Evolutionary conservation across 1,140 invertebrate genomes (phyloP), one percentile per base, ranked within the genome.

Genomic region (Leptopilina boulardi): DNA sequence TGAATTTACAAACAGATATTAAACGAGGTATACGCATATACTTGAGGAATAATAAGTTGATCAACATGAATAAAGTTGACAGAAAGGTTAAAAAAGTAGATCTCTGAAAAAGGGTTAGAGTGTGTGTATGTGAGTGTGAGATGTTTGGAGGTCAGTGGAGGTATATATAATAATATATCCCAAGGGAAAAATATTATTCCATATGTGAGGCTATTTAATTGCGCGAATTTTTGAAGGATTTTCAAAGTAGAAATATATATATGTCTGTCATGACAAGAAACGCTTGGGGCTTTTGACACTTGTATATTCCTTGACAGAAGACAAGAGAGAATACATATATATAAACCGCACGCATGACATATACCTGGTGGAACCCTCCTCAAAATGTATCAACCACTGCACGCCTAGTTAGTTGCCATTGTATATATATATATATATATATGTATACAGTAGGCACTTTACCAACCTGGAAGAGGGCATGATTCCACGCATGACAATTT

Each of bases 341-440:
- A 76, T 80, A 80, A 78, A 82, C 81, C 78, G 80, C 81, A 30
- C 30, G 34, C 34, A 78, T 82, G 77, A 80, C 78, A 78, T n/a
- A n/a, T 82, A 82, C 81, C 77, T 76, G 78, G 79, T 84, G 79
- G n/a, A 51, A 79, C 78, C 82, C 78, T 80, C 76, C 77, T 77
- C 82, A 82, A 79, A 79, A 80, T 30, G 78, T 75, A 77, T 80
- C 75, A 82, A 73, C 78, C 77, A 82, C 81, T 51, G 47, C 81
- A 82, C 81, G 81, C 79, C 81, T 82, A 80, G 81, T 82, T 82
- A 80, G 77, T 74, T 80, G 70, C 77, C 79, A 79, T 80, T 80
- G 78, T 79, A 76, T 74, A 77, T n/a, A n/a, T n/a, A n/a, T n/a
- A n/a, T n/a, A n/a, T n/a, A n/a, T n/a, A n/a, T n/a, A n/a, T n/a